Base-by-base conservation (phyloP, 2,113 vertebrate genomes). In the Salminus brasiliensis region DNA sequence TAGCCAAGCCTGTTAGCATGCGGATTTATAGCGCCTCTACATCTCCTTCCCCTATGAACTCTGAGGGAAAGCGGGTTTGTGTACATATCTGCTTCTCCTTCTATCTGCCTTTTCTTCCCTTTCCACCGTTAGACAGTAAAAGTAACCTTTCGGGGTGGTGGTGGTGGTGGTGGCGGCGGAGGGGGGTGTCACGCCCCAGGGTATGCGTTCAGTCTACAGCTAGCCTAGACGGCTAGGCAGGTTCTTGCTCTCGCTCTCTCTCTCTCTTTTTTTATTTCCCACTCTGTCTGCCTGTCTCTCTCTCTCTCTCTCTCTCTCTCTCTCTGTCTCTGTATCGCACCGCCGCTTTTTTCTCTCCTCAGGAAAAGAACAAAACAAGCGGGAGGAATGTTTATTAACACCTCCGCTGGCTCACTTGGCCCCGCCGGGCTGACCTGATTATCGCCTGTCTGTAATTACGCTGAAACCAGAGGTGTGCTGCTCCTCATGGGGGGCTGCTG, bases 401-500 rank as follows among this genome's bases (percentile, higher is more conserved):
- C 91, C 92, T 92, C 88, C 81, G 80, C 79, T 29, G 76, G 79
- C 88, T 92, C 89, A 86, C 88, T 1, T 25, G 91, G 88, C 90
- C 90, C 89, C 90, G 85, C 85, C 85, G 70, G 91, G 92, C 88
- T 93, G 92, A 91, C 92, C 92, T 93, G 92, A 93, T 93, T 93
- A 93, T 91, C 85, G 91, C 91, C 90, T 88, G 90, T 79, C 87
- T 93, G 88, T 91, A 92, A 93, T 93, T 92, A 90, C 90, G 92
- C 90, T 74, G 60, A 82, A 91, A 89, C 91, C 82, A 86, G 91
- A 87, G 90, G 92, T 91, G 89, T 90, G 90, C 87, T 88, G 88
- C 88, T 86, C 65, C 86, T 90, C 88, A 89, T 91, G 85, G 75
- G 74, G 87, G 88, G 89, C 87, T 89, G 88, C 91, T 91, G 92